Percentiles rank a stretch among this genome's conserved stretches.
These are phyloP conservation scores for Mesorhabditis belari DNA, from an alignment of 2,888 invertebrate species.

Conservation along the genomic window DNA sequence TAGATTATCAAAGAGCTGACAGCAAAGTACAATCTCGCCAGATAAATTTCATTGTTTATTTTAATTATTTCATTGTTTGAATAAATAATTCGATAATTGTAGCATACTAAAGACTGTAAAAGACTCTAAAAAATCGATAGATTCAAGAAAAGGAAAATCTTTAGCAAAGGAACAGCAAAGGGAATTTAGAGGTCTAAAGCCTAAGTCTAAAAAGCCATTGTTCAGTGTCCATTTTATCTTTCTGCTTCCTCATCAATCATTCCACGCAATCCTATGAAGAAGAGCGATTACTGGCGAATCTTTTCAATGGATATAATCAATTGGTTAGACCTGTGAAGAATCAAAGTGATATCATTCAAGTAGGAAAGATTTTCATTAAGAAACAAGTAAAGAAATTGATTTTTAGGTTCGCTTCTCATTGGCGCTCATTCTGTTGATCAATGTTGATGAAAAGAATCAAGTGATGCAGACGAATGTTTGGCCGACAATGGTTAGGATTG, in stretches of 20 bases:
- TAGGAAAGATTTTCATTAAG: not conserved
- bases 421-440: constrained; percentile 58
- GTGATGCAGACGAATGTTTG: constrained; percentile 57
- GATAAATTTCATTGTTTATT: no score
- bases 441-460: constrained; percentile 58
- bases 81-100: no score
- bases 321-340: constrained; percentile 58
- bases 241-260: no score
- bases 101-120: no score
- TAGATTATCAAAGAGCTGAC: not conserved
- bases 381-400: not conserved
- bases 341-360: not conserved
- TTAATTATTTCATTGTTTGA: no score
- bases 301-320: constrained; percentile 58
- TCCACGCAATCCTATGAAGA: no score
- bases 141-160: no score
- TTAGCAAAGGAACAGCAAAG: no score
- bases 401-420: constrained; percentile 54
- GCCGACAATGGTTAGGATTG: constrained; percentile 56
- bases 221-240: no score
- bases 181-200: no score
- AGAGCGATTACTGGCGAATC: constrained; percentile 55
- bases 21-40: not conserved
- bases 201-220: no score
- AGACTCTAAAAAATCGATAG: no score